Base-by-base conservation (phyloP, 2,888 invertebrate genomes). In the Omphaloscelis lunosa region DNA sequence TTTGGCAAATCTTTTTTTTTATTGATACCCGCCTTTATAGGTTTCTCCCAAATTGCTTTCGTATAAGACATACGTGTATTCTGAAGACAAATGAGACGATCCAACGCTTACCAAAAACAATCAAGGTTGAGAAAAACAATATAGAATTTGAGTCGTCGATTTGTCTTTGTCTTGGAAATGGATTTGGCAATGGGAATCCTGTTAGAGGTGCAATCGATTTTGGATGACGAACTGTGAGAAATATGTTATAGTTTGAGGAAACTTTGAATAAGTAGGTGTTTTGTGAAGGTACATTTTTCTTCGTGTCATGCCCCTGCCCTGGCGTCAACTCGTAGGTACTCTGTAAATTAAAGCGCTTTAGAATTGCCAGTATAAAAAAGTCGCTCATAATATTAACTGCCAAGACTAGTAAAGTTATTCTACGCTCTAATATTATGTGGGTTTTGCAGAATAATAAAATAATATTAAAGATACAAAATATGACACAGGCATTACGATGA, bases 81-180 rank as follows among this genome's bases (percentile, higher is more conserved):
- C 41, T 51, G 77, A 87, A 92, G 92, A 91, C 89, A 89, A 91
- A 92, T 90, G 90, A 88, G 89, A 41, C 81, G 67, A 71, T 81
- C 76, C 87, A 83, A 84, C 86, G 85, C 86, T 88, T 78, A 85
- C 86, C 79, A 88, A 83, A 89, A 88, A 91, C 89, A 91, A 91
- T 91, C 90, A 89, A 83, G 86, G 78, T 79, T 82, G 86, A 87
- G 87, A 90, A 90, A 89, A 91, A 90, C 89, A 91, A 90, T 89
- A 88, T 89, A 89, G 90, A 90, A 90, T 90, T 91, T 89, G 90
- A 89, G 89, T 90, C 81, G 87, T 84, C 92, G 85, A 93, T 93
- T 92, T 92, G 90, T 93, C 92, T 89, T 85, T 90, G 91, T 92
- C 92, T 77, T 27, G 2, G 68, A 72, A 83, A 86, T 89, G 87